These are phyloP conservation scores for Cynopterus sphinx DNA, from an alignment of 2,797 vertebrate species.

Conservation along the genomic window DNA sequence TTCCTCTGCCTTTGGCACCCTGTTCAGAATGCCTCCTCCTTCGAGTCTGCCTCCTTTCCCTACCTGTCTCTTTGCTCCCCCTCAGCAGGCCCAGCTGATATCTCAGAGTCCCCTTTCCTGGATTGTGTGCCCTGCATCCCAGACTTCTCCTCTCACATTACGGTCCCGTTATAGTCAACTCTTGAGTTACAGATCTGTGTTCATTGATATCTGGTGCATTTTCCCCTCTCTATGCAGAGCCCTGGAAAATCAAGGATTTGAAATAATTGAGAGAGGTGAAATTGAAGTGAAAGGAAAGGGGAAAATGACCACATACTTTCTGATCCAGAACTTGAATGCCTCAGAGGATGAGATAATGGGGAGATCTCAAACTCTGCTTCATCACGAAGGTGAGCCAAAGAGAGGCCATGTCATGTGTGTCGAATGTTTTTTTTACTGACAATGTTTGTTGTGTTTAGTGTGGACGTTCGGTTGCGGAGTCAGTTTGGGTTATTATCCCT, in stretches of 20 bases:
- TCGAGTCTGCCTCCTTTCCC: not conserved
- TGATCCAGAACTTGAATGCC: slow-evolving; percentile 82
- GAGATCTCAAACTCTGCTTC: not conserved
- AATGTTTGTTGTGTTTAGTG: not conserved
- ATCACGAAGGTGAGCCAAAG: slow-evolving; percentile 20
- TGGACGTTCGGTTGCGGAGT: not conserved
- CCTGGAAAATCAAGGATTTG: slow-evolving; percentile 80
- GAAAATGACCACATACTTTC: slow-evolving; percentile 89
- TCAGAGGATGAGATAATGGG: slow-evolving; percentile 89
- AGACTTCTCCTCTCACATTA: not conserved
- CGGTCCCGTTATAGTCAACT: fast-evolving
- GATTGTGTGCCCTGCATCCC: not conserved
- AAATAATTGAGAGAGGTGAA: slow-evolving; percentile 83
- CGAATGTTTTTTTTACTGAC: not conserved
- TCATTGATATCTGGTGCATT: not conserved
- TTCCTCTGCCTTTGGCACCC: not conserved
- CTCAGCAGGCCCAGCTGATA: not conserved
- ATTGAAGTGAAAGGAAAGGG: slow-evolving; percentile 91
- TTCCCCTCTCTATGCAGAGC: slow-evolving; percentile 64
- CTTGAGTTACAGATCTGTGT: not conserved
- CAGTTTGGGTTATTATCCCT: fast-evolving
- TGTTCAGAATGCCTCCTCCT: not conserved
- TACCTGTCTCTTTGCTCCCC: not conserved
- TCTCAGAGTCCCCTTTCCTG: not conserved
- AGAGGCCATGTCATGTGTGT: fast-evolving